These are phyloP conservation scores for Parazoanthus atlanticus DNA, from an alignment of 92 coral and sea anemone species.

Conservation along the genomic window DNA sequence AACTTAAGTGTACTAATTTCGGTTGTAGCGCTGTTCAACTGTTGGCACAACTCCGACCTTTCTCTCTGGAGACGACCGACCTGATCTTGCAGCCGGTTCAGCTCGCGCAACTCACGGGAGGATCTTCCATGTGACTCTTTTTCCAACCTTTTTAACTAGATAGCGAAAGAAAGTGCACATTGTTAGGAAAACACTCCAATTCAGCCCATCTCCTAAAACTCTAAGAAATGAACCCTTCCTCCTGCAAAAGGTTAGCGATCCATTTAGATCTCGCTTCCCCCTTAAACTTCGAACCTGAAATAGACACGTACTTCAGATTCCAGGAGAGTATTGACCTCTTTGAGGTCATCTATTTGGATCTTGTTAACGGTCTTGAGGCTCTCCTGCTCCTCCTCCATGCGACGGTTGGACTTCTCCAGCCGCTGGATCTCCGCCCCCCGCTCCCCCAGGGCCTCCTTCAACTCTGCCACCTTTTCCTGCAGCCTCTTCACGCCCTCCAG, in stretches of 20 bases:
- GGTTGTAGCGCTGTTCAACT: background rate
- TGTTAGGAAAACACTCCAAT: background rate
- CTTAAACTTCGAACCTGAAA: background rate
- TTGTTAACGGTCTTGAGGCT: conserved; percentile 70
- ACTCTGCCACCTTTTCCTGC: conserved; percentile 52
- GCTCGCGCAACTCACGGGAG: background rate
- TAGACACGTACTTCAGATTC: conserved; percentile 62
- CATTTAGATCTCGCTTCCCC: too few relatives aligned
- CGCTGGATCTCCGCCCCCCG: conserved; percentile 64
- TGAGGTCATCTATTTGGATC: conserved; percentile 75
- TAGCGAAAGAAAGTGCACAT: background rate
- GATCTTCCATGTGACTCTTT: background rate
- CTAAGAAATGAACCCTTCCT: background rate
- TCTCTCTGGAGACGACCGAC: conserved; percentile 7
- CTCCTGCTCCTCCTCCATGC: conserved; percentile 78
- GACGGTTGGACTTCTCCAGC: conserved; percentile 67
- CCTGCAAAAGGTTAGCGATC: background rate
- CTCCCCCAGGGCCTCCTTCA: conserved; percentile 54
- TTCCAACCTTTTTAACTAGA: background rate
- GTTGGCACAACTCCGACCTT: conserved; percentile 10
- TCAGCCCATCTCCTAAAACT: background rate
- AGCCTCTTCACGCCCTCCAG: conserved; percentile 54
- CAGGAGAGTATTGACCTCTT: conserved; percentile 59
- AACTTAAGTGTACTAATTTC: background rate
- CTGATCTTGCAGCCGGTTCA: background rate